Percentiles rank a stretch among this genome's conserved stretches.
phyloP scores from a whole-genome alignment of 2,113 vertebrate genomes.

The Noctilio leporinus region DNA sequence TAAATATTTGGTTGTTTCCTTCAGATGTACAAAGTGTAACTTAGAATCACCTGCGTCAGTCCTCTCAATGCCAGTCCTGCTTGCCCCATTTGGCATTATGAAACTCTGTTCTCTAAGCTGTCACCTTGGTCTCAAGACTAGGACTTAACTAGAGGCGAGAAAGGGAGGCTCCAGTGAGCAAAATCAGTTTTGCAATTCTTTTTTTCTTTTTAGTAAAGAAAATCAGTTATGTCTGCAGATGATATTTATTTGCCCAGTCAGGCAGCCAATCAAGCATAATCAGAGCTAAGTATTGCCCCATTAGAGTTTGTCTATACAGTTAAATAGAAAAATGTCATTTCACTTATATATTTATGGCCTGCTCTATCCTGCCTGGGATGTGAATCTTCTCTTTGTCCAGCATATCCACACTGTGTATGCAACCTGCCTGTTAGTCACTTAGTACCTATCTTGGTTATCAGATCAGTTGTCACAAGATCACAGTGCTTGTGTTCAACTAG shows the following conservation, averaged over 20 bases:
- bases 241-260: background rate
- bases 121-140: background rate
- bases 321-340: background rate
- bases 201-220: background rate
- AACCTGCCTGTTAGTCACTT: background rate
- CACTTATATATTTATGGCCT: background rate
- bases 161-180: background rate
- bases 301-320: background rate
- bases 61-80: background rate
- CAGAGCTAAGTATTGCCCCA: background rate
- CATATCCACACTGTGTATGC: background rate
- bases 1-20: background rate
- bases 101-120: background rate
- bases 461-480: background rate
- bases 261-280: background rate
- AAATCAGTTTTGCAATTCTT: background rate
- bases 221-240: background rate
- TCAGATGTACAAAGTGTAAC: background rate
- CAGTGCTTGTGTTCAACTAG: background rate
- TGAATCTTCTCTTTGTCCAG: background rate
- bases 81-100: background rate
- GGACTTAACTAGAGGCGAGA: background rate
- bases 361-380: background rate
- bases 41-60: background rate
- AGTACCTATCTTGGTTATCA: background rate